A percentile compares a stretch with the other conserved stretches of the same genome.
Evolutionary conservation across 2,113 vertebrate genomes (phyloP).

Genomic region (Pongo pygmaeus): DNA sequence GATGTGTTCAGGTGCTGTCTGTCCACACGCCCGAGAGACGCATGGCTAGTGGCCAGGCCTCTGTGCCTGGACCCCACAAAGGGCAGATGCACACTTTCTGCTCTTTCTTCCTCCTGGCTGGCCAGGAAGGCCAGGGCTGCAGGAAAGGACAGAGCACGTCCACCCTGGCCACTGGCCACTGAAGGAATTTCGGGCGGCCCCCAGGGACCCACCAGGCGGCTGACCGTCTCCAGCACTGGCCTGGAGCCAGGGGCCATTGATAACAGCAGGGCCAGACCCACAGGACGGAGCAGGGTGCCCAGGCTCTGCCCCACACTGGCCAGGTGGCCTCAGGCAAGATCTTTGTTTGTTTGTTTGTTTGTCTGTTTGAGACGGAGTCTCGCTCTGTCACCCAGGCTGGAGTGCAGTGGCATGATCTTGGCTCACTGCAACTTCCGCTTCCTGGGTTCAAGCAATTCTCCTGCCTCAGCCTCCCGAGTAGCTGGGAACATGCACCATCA

Average conservation of each 20-base stretch:
- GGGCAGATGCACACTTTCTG: neutral
- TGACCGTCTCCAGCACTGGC: slow-evolving; percentile 52
- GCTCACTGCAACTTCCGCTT: no score
- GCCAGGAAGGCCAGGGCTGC: neutral
- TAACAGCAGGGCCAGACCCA: neutral
- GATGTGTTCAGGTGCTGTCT: slow-evolving; percentile 28
- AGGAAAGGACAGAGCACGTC: slow-evolving; percentile 66
- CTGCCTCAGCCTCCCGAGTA: no score
- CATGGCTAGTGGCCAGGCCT: slow-evolving; percentile 14
- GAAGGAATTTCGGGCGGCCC: slow-evolving; percentile 61
- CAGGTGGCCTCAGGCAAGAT: neutral
- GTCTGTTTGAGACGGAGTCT: no score
- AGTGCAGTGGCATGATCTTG: no score
- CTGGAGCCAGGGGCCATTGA: slow-evolving; percentile 42
- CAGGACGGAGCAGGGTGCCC: neutral
- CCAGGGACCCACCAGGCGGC: slow-evolving; percentile 63
- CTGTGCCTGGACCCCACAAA: neutral
- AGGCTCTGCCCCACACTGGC: neutral
- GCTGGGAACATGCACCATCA: no score
- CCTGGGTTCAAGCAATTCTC: no score
- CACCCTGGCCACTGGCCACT: slow-evolving; percentile 66
- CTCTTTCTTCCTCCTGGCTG: slow-evolving; percentile 26
- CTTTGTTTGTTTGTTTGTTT: no score
- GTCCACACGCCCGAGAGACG: neutral
- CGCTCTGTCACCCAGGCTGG: no score